Base-by-base conservation (phyloP, 2,113 vertebrate genomes). In the Rafetus swinhoei region DNA sequence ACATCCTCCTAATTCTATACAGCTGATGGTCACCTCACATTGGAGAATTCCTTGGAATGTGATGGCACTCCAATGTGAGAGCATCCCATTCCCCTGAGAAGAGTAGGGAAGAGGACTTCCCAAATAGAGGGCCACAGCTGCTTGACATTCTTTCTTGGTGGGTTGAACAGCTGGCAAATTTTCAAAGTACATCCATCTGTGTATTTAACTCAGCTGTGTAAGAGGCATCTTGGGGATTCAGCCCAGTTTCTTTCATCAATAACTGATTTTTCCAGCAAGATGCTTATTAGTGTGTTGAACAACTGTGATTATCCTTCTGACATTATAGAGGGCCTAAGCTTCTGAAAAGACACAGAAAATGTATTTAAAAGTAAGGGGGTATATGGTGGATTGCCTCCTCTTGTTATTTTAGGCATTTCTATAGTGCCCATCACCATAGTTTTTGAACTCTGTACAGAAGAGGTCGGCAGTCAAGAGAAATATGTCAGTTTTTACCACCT, bases 61-160 rank as follows among this genome's bases (percentile, higher is more conserved):
- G 25, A 27, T 82, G 55, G 54, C 52, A 79, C n/a, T 77, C 32
- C 11, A 21, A 72, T 92, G 76, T 87, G 79, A 92, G 89, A 62
- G 81, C 29, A 16, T 95, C 65, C 79, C 69, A n/a, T 96, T 35
- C 87, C 74, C 74, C 86, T 74, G 84, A 86, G 76, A 45, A 83
- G 90, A 88, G 14, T 35, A 15, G 57, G 14, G 14, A 79, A 53
- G 11, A 2, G 45, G 65, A n/a, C 54, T 25, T 50, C n/a, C 45
- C 45, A 54, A 27, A n/a, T 35, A 65, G 74, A 79, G 29, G 52
- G 6, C 57, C 29, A 39, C 7, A 52, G 9, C 12, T 82, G 4
- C 56, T 81, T 32, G 12, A 86, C 69, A 54, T 9, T 45, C 25
- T 72, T 9, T 45, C 65, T 45, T 81, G 32, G 14, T 16, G 39